Conservation (phyloP, 92 coral and sea anemone genomes). For the Heliopora coerulea region DNA sequence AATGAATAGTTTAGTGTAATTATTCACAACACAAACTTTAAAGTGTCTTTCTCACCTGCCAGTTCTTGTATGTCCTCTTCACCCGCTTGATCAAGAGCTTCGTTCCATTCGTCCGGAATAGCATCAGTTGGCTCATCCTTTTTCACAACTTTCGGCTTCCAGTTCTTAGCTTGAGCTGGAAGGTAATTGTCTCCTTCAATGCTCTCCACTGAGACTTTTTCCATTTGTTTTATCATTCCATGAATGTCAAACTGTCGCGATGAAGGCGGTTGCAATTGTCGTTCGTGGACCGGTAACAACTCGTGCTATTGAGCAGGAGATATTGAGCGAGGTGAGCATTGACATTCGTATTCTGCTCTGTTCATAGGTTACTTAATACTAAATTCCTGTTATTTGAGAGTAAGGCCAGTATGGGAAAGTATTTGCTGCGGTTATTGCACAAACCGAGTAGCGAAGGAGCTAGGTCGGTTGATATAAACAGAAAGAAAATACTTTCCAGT, state of each 20-base stretch:
- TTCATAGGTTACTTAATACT: no score
- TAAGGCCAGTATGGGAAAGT: no score
- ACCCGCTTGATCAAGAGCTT: slow-evolving; percentile 13
- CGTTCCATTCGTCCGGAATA: slow-evolving; percentile 32
- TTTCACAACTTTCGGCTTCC: background rate
- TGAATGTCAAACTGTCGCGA: background rate
- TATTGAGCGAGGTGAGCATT: no score
- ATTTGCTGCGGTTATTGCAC: no score
- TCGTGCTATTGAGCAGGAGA: slow-evolving; percentile 8
- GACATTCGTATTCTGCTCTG: no score
- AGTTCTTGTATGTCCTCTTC: slow-evolving; percentile 29
- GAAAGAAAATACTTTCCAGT: no score
- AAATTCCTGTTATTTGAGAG: no score
- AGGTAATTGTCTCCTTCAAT: slow-evolving; percentile 39
- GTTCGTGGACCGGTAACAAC: slow-evolving; percentile 29
- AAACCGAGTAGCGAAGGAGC: no score
- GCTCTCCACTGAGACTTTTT: slow-evolving; percentile 32
- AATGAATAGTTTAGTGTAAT: no score
- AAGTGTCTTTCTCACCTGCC: slow-evolving; percentile 20
- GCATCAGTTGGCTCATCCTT: slow-evolving; percentile 1
- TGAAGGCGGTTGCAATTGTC: slow-evolving; percentile 8
- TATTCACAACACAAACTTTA: no score
- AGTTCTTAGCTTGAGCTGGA: slow-evolving; percentile 15
- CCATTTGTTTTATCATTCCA: slow-evolving; percentile 31
- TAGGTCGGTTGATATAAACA: no score